These are phyloP conservation scores for Sinocyclocheilus anophthalmus DNA, from an alignment of 2,113 vertebrate species.

Conservation along the genomic window DNA sequence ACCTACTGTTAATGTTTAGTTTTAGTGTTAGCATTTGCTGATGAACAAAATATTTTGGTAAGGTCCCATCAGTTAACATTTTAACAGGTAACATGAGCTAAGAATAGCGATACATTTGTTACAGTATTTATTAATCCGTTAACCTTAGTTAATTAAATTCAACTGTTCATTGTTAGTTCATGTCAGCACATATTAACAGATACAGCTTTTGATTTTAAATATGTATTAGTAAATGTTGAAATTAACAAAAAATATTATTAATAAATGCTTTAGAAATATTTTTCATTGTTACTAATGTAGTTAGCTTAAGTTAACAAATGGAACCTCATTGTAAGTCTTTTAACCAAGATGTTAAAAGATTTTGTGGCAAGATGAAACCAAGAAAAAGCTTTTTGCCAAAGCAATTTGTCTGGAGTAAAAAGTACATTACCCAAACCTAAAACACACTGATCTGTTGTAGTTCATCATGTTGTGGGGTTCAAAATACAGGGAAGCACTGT, in stretches of 20 bases:
- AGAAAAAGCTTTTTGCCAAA: background rate
- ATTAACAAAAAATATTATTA: too few relatives aligned
- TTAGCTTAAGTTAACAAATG: background rate
- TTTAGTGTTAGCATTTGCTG: background rate
- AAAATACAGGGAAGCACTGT: too few relatives aligned
- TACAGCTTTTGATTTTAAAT: too few relatives aligned
- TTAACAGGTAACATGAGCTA: too few relatives aligned
- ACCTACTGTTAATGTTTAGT: background rate
- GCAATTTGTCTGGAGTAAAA: background rate
- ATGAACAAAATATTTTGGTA: background rate
- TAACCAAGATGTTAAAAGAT: background rate
- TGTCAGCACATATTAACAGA: too few relatives aligned
- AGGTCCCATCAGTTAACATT: too few relatives aligned
- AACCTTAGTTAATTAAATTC: too few relatives aligned
- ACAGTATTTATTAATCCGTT: too few relatives aligned
- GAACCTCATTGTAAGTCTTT: background rate
- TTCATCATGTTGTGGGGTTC: too few relatives aligned
- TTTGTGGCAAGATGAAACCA: background rate
- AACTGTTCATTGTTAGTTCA: too few relatives aligned
- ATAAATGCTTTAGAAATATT: background rate
- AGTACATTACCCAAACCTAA: background rate
- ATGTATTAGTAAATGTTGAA: background rate
- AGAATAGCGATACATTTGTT: too few relatives aligned
- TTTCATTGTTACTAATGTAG: background rate
- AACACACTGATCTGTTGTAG: too few relatives aligned